A percentile compares a stretch with the other conserved stretches of the same genome.
These are phyloP conservation scores for western clawed frog (Xenopus tropicalis) DNA, from an alignment of 2,113 vertebrate genomes.

Conservation along the genomic window UCB_Xtro_10.0 CM004449.2:26908501-26909000, in stretches of 20 bases:
- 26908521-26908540: conserved; percentile 30
- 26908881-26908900: too few relatives aligned
- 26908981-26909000: too few relatives aligned
- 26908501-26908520: conserved; percentile 30
- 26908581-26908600: conserved; percentile 24
- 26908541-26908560: conserved; percentile 10
- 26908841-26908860: too few relatives aligned
- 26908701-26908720: conserved; percentile 5
- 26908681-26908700: conserved; percentile 14
- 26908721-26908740: not conserved
- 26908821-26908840: too few relatives aligned
- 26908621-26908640: conserved; percentile 32
- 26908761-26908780: too few relatives aligned
- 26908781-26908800: too few relatives aligned
- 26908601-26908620: conserved; percentile 29
- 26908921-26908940: too few relatives aligned
- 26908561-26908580: conserved; percentile 21
- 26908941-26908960: too few relatives aligned
- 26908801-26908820: too few relatives aligned
- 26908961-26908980: too few relatives aligned
- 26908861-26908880: too few relatives aligned
- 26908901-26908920: too few relatives aligned
- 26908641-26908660: conserved; percentile 35
- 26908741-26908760: not conserved
- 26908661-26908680: conserved; percentile 37